Conservation (phyloP, 2,797 vertebrate genomes). For the Tauraco hartlaubi region DNA sequence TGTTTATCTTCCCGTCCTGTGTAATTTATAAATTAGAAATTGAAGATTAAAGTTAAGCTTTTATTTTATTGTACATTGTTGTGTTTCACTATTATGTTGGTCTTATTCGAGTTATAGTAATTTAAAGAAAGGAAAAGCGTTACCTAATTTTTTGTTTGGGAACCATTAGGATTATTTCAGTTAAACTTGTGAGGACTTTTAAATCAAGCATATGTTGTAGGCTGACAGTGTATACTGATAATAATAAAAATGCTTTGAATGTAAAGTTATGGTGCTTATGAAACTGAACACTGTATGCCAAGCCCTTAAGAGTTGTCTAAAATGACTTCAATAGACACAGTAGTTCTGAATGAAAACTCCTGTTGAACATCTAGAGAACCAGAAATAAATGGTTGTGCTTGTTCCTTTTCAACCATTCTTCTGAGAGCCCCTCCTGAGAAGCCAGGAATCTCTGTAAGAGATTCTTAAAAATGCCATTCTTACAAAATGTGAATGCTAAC, state of each 20-base stretch:
- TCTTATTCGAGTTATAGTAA: not conserved
- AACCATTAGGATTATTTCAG: not conserved
- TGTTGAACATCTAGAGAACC: not conserved
- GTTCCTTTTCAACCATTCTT: not conserved
- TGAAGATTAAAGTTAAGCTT: not conserved
- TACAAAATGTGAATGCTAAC: not conserved
- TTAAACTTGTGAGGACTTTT: not conserved
- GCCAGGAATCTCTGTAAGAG: not conserved
- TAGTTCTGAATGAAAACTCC: not conserved
- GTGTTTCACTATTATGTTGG: not conserved
- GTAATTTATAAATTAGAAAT: not conserved
- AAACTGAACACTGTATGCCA: not conserved
- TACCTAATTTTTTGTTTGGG: not conserved
- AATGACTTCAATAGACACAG: not conserved
- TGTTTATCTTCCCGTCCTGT: not conserved
- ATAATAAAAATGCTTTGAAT: not conserved
- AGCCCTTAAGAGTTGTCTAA: not conserved
- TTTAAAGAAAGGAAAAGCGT: not conserved
- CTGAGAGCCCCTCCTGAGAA: not conserved
- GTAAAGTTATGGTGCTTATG: not conserved
- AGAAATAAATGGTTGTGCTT: not conserved
- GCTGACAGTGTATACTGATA: not conserved
- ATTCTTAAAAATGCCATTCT: not conserved
- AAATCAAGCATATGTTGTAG: not conserved
- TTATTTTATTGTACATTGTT: not conserved